Evolutionary conservation across 37 sponge, comb jelly and placozoan species (phyloP), one percentile per base, ranked within the genome.

Genomic region (Lycopodina hypogea): DNA sequence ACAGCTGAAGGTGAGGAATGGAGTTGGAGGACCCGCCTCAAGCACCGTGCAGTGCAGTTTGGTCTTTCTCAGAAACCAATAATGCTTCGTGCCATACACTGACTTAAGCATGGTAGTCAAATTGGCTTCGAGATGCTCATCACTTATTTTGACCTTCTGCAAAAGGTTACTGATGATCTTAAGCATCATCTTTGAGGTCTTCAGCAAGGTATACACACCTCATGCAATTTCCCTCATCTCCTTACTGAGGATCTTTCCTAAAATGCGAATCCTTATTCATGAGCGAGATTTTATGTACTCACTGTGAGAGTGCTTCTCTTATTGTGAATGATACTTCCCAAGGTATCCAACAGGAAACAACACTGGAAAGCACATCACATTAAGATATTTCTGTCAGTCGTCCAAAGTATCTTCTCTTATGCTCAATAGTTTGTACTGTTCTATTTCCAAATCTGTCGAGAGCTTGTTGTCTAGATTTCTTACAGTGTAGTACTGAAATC

Each of bases 301-400:
- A 40, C 55, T 50, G 29, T 32, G 42, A n/a, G 74, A 71, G 15
- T 78, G 21, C 18, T 72, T 62, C 42, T 72, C 75, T 26, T 79
- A 40, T 8, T 77, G 76, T 33, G 75, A 32, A 37, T 80, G 87
- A 30, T 22, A 74, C 40, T 74, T 70, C 35, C 87, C 87, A 80
- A 86, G 80, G 15, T 50, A 29, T n/a, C 76, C 87, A 22, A 34
- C 62, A 56, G 81, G 83, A 59, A 82, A 88, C 29, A 82, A 68
- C 15, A 24, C 32, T 14, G 83, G 89, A 78, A 88, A 87, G 58
- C 84, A 84, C 84, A 84, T 84, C 3, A 84, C 70, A 64, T 84
- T 78, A 29, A 84, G 58, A 34, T 68, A 42, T 28, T 78, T 38
- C 55, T 74, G 86, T 15, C 79, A 37, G 66, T 57, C 78, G 74